These are phyloP conservation scores for Eciton burchellii DNA, from an alignment of 1,140 invertebrate species.

Conservation along the genomic window DNA sequence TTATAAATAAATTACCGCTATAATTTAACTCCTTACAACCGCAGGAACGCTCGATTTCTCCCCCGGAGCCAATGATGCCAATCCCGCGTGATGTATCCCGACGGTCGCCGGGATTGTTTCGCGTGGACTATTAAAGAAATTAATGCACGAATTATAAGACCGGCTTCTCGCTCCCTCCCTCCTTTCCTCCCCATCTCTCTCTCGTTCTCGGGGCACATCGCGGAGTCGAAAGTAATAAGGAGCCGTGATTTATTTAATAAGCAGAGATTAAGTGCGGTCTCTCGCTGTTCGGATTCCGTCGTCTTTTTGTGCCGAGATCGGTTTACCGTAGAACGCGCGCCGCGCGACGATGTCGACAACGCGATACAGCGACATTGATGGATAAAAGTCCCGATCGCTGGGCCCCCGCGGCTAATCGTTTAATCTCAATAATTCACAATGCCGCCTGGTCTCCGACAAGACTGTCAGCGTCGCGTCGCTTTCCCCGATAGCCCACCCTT, in stretches of 20 bases:
- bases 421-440: slow-evolving; percentile 77
- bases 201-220: slow-evolving; percentile 41
- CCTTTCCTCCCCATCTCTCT: no score
- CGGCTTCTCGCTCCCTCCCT: slow-evolving; percentile 15
- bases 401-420: slow-evolving; percentile 64
- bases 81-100: slow-evolving; percentile 40
- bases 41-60: slow-evolving; percentile 26
- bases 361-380: slow-evolving; percentile 64
- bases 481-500: slow-evolving; percentile 14
- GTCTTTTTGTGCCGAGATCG: slow-evolving; percentile 62
- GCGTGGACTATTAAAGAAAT: slow-evolving; percentile 69
- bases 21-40: slow-evolving; percentile 53
- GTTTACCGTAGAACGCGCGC: slow-evolving; percentile 62
- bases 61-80: slow-evolving; percentile 43
- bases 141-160: slow-evolving; percentile 73
- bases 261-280: slow-evolving; percentile 63
- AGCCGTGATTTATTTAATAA: slow-evolving; percentile 74
- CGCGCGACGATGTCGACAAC: slow-evolving; percentile 68
- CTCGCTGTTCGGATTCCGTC: slow-evolving; percentile 15
- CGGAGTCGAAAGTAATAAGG: slow-evolving; percentile 53
- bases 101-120: slow-evolving; percentile 50
- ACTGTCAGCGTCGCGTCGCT: slow-evolving; percentile 49
- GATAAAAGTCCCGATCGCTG: slow-evolving; percentile 61
- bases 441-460: slow-evolving; percentile 53
- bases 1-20: slow-evolving; percentile 57